Percentiles rank a stretch among this genome's conserved stretches.
phyloP scores from a whole-genome alignment of 2,888 invertebrate species.

The Drosophila pegasa region DNA sequence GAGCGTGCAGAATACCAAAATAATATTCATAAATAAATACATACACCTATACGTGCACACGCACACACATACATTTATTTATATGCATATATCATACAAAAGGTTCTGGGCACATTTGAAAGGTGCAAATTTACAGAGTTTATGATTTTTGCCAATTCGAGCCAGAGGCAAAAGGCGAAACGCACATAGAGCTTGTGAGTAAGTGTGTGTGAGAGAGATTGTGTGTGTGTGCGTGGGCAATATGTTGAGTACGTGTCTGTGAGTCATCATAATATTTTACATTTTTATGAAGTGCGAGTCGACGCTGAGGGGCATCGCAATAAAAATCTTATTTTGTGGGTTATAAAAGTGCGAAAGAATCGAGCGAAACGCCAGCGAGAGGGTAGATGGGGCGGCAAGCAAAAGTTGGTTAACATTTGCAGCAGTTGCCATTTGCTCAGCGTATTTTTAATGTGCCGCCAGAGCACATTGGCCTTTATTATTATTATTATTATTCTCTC shows the following conservation, averaged over 20 bases:
- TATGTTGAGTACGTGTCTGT: slow-evolving; percentile 67
- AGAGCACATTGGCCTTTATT: slow-evolving; percentile 35
- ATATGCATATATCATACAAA: slow-evolving; percentile 27
- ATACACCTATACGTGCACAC: neutral
- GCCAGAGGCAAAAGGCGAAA: slow-evolving; percentile 24
- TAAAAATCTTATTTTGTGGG: slow-evolving; percentile 77
- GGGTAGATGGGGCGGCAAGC: neutral
- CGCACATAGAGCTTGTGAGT: slow-evolving; percentile 24
- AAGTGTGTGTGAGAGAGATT: neutral
- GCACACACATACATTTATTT: slow-evolving; percentile 1
- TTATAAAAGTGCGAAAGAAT: slow-evolving; percentile 68
- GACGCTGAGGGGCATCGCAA: slow-evolving; percentile 62
- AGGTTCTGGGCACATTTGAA: slow-evolving; percentile 18
- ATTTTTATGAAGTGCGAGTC: slow-evolving; percentile 78
- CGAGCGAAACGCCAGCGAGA: slow-evolving; percentile 15
- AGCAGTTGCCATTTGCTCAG: slow-evolving; percentile 44
- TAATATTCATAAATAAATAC: slow-evolving; percentile 14
- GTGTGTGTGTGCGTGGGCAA: slow-evolving; percentile 27
- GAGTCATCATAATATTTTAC: slow-evolving; percentile 77
- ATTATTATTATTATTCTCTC: slow-evolving; percentile 41
- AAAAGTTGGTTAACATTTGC: slow-evolving; percentile 43
- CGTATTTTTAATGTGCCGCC: slow-evolving; percentile 52
- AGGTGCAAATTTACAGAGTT: slow-evolving; percentile 46
- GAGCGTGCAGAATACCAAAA: slow-evolving; percentile 22
- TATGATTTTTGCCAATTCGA: slow-evolving; percentile 52